Evolutionary conservation across 1,140 invertebrate species (phyloP).

Genomic region (Thaumetopoea pityocampa): DNA sequence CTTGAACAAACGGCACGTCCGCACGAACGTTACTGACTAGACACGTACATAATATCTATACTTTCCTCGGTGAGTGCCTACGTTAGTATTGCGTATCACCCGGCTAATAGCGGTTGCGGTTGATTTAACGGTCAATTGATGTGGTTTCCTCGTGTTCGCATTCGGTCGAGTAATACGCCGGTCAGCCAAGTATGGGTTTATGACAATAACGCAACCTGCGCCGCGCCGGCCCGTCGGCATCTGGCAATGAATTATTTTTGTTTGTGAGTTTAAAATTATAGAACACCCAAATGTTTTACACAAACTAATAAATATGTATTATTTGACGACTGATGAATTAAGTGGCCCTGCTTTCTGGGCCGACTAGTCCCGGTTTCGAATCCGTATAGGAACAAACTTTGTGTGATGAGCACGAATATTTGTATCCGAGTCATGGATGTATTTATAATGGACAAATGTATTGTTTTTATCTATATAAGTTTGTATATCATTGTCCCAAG

Average conservation of each 20-base stretch:
- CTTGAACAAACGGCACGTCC: slow-evolving; percentile 7
- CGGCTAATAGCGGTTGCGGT: slow-evolving; percentile 12
- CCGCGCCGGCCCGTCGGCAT: slow-evolving; percentile 46
- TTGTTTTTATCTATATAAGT: too few relatives aligned
- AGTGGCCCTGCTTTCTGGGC: too few relatives aligned
- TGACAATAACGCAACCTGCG: slow-evolving; percentile 63
- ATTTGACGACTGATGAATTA: too few relatives aligned
- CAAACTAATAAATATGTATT: too few relatives aligned
- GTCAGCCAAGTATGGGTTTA: slow-evolving; percentile 42
- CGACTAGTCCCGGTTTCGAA: too few relatives aligned
- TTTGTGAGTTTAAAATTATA: slow-evolving; percentile 66
- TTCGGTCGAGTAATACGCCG: slow-evolving; percentile 35
- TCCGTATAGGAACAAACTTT: too few relatives aligned
- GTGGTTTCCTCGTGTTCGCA: slow-evolving; percentile 26
- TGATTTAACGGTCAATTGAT: slow-evolving; percentile 20
- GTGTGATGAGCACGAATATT: too few relatives aligned
- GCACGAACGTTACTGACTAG: slow-evolving; percentile 9
- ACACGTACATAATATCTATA: too few relatives aligned
- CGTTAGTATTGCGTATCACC: slow-evolving; percentile 23
- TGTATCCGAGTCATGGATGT: too few relatives aligned
- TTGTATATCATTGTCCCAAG: too few relatives aligned
- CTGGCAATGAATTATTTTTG: slow-evolving; percentile 62
- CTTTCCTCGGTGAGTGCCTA: slow-evolving; percentile 23
- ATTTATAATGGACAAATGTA: too few relatives aligned
- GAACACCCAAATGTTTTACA: slow-evolving; percentile 27